Evolutionary conservation across 2,797 vertebrate species (phyloP).

Genomic region (Eulemur rubriventer): DNA sequence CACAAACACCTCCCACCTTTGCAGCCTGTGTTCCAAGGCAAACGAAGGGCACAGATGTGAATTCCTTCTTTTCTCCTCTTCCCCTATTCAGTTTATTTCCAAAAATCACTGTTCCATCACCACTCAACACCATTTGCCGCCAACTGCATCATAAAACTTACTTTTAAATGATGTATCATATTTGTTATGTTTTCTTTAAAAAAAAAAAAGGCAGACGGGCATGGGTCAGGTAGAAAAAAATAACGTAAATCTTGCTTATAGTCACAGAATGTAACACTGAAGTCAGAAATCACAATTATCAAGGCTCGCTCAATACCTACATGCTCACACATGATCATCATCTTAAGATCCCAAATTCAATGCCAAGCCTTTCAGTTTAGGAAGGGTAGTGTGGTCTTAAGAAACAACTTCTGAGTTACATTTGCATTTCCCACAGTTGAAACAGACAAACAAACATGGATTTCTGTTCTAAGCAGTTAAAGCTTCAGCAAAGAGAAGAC

Average conservation of each 20-base stretch:
- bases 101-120: not conserved
- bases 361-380: not conserved
- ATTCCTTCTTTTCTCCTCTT: constrained; percentile 25
- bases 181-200: not conserved
- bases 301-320: not conserved
- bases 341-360: not conserved
- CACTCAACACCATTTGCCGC: constrained; percentile 32
- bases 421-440: not conserved
- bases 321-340: not conserved
- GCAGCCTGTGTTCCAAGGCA: not conserved
- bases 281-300: not conserved
- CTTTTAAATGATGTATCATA: constrained; percentile 4
- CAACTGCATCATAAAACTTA: constrained; percentile 14
- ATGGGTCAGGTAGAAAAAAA: not conserved
- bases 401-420: not conserved
- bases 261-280: not conserved
- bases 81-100: constrained; percentile 44
- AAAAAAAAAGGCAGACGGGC: not conserved
- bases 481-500: not conserved
- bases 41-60: not conserved
- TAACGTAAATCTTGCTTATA: not conserved
- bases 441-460: not conserved
- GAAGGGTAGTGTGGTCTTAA: not conserved
- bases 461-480: not conserved
- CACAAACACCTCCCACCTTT: not conserved